Evolutionary conservation across 2,888 invertebrate genomes (phyloP), one percentile per base, ranked within the genome.

Genomic region (Ophion ventricosus): DNA sequence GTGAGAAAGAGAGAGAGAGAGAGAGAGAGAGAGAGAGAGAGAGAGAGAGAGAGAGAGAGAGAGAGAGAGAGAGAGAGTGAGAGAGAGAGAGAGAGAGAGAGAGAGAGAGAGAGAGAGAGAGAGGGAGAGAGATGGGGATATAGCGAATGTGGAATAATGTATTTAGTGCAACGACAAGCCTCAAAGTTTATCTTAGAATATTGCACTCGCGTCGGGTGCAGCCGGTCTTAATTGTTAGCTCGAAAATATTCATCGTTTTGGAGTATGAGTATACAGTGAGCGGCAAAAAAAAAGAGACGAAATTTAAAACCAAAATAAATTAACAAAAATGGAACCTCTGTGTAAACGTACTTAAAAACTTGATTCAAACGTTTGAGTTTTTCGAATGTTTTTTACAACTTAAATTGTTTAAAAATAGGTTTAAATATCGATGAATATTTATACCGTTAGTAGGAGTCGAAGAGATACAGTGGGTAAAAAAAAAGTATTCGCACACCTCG

Each of bases 141-240:
- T 63, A 64, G 56, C 69, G 69, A 75, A 64, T 35, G 75, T 57
- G 49, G 63, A 82, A 79, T 75, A 84, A 78, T 70, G 66, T 82
- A 59, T 79, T 79, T 49, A 63, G 54, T 64, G 66, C 75, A 79
- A 74, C 73, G 67, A 54, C 57, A 67, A 49, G 54, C 43, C 63
- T 64, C 49, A 73, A 75, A 79, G 78, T 75, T 84, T 78, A 40
- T 78, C 66, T 70, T 23, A 75, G 54, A 69, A 54, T 82, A 77
- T 73, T 23, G 74, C 74, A 69, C 57, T 59, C 78, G 59, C 57
- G 66, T 56, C 57, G 78, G 49, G 63, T 72, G 73, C 59, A 57
- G 57, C 25, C 43, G 54, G 57, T 72, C 59, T 80, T 80, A 69
- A 83, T 80, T 76, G 61, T 80, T 80, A 61, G 63, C 14, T 57